phyloP scores from a whole-genome alignment of 2,888 invertebrate species.

The Barypeithes pellucidus region DNA sequence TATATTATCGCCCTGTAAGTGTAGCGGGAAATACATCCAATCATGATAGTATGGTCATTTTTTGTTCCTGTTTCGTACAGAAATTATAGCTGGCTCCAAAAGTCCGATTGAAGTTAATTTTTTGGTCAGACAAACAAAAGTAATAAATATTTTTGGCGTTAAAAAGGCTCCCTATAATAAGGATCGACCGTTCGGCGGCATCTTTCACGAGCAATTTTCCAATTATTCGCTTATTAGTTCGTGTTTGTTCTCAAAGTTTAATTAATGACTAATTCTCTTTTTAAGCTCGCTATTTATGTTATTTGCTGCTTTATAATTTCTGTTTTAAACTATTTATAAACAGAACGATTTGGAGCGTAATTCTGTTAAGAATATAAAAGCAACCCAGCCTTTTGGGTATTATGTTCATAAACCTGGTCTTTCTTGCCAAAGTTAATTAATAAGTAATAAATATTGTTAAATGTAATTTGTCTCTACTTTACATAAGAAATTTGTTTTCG shows the following conservation, averaged over 20 bases:
- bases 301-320: constrained; percentile 33
- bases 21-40: no score
- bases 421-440: constrained; percentile 10
- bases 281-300: constrained; percentile 35
- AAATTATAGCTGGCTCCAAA: background rate
- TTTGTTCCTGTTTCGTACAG: background rate
- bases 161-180: constrained; percentile 23
- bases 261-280: constrained; percentile 47
- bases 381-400: background rate
- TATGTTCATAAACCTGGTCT: constrained; percentile 10
- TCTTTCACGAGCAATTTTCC: constrained; percentile 48
- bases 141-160: constrained; percentile 41
- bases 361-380: constrained; percentile 11
- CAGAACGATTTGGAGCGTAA: constrained; percentile 17
- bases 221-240: constrained; percentile 51
- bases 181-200: constrained; percentile 35
- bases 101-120: background rate
- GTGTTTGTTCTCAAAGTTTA: constrained; percentile 52
- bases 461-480: background rate
- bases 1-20: no score
- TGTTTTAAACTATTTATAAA: constrained; percentile 34
- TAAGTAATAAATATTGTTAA: constrained; percentile 1
- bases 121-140: background rate
- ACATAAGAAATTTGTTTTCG: background rate
- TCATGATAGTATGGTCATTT: no score